A percentile compares a stretch with the other conserved stretches of the same genome.
These are phyloP conservation scores for Phymorhynchus buccinoides DNA, from an alignment of 1,140 invertebrate species.

Conservation along the genomic window DNA sequence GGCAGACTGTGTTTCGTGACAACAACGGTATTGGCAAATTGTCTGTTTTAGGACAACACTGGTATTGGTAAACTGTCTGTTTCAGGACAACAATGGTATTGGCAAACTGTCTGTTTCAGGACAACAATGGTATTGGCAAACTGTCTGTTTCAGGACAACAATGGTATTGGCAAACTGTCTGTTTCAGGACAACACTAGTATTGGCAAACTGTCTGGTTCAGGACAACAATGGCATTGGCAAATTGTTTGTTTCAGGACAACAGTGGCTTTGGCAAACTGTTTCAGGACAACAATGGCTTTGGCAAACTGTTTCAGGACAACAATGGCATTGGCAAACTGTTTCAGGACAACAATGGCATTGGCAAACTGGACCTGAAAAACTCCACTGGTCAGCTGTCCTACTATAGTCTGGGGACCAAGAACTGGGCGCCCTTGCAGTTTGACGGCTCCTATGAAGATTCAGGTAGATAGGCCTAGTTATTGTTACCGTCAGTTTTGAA, in stretches of 20 bases:
- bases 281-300: constrained; percentile 12
- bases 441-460: constrained; percentile 3
- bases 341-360: constrained; percentile 24
- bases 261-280: too few relatives aligned
- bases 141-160: background rate
- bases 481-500: too few relatives aligned
- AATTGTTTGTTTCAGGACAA: background rate
- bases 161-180: background rate
- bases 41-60: constrained; percentile 2
- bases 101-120: background rate
- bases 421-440: background rate
- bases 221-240: too few relatives aligned
- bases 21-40: background rate
- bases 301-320: background rate
- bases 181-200: background rate
- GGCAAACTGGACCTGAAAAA: background rate
- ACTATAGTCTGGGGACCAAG: constrained; percentile 19
- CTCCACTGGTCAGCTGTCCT: background rate
- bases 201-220: background rate
- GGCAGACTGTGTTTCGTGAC: background rate
- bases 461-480: background rate
- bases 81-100: constrained; percentile 15
- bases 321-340: background rate
- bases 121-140: background rate
- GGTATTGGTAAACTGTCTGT: background rate